phyloP scores from a whole-genome alignment of 1,140 invertebrate genomes.

The Notospermus geniculatus region DNA sequence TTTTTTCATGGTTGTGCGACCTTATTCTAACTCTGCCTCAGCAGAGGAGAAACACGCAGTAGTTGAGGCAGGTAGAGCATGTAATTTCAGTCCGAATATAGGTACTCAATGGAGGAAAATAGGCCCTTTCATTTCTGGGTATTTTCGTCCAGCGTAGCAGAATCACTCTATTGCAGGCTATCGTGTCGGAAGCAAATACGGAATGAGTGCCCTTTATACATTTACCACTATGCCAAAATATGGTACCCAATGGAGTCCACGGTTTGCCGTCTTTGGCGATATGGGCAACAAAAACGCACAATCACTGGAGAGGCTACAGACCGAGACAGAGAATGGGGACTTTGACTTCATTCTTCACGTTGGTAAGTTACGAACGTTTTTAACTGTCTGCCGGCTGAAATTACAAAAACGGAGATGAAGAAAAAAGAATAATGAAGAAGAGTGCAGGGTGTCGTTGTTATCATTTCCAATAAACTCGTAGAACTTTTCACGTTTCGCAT shows the following conservation, averaged over 20 bases:
- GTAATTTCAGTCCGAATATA: background rate
- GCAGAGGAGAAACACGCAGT: no score
- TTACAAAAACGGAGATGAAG: background rate
- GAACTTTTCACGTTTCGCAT: background rate
- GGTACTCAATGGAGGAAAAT: slow-evolving; percentile 9
- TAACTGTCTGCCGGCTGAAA: background rate
- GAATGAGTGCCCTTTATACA: slow-evolving; percentile 77
- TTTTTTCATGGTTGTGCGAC: no score
- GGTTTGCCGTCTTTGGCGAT: slow-evolving; percentile 84
- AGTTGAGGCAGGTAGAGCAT: no score
- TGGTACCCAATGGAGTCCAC: slow-evolving; percentile 69
- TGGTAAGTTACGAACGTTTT: slow-evolving; percentile 58
- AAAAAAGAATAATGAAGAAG: slow-evolving; percentile 5
- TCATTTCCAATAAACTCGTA: background rate
- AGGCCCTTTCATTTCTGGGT: slow-evolving; percentile 13
- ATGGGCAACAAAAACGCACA: slow-evolving; percentile 85
- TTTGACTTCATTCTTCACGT: slow-evolving; percentile 90
- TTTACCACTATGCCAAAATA: slow-evolving; percentile 67
- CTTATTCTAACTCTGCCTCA: no score
- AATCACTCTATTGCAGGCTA: slow-evolving; percentile 66
- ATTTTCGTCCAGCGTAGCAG: no score
- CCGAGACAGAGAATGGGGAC: slow-evolving; percentile 74
- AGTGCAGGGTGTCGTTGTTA: background rate
- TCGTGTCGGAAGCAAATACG: slow-evolving; percentile 72
- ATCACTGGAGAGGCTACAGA: slow-evolving; percentile 75